Conservation (phyloP, 1,140 invertebrate genomes). For the Nymphalis io region DNA sequence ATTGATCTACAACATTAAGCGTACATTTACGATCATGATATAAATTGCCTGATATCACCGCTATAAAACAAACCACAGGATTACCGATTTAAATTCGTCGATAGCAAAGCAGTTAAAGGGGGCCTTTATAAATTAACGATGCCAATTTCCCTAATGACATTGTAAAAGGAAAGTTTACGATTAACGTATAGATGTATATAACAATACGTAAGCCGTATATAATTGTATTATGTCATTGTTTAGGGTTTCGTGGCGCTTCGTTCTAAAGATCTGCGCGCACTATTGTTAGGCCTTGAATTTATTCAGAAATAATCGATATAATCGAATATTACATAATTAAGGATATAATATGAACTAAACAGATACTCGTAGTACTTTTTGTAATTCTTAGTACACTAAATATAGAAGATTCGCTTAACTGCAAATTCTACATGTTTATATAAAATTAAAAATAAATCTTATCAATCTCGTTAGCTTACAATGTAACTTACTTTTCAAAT, state of each 20-base stretch:
- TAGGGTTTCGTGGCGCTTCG: neutral
- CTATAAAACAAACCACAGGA: conserved; percentile 76
- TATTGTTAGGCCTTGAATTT: neutral
- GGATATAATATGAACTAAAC: no score
- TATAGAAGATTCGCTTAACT: no score
- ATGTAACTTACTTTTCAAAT: no score
- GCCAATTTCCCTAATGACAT: conserved; percentile 79
- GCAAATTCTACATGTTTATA: no score
- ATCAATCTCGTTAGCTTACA: no score
- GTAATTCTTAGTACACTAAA: no score
- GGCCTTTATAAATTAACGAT: conserved; percentile 76
- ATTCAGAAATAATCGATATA: neutral
- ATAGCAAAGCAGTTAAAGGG: conserved; percentile 72
- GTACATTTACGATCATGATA: conserved; percentile 67
- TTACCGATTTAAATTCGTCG: conserved; percentile 76
- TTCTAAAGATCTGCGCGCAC: neutral
- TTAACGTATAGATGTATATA: conserved; percentile 52
- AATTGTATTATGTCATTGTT: conserved; percentile 3
- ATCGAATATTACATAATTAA: neutral
- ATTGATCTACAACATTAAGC: conserved; percentile 58
- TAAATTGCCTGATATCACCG: conserved; percentile 66
- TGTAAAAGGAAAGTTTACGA: conserved; percentile 78
- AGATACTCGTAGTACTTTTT: no score
- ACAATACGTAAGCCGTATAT: conserved; percentile 1
- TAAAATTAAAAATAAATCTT: no score